phyloP scores from a whole-genome alignment of 23 tunicate species.

The Diplosoma virens region DNA sequence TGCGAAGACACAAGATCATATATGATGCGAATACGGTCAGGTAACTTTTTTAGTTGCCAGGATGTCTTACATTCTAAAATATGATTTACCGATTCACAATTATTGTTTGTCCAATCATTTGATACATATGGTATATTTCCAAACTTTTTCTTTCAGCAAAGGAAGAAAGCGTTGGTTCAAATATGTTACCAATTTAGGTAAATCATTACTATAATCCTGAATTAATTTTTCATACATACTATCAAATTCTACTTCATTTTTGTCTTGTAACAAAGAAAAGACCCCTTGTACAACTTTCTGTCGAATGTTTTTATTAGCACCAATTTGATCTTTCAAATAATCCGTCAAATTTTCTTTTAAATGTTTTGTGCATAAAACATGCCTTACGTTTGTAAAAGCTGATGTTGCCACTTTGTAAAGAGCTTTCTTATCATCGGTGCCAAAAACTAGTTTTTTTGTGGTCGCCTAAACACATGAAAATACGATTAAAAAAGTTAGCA shows the following conservation, averaged over 20 bases:
- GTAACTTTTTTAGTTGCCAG: slow-evolving; percentile 7
- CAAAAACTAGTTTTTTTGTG: background rate
- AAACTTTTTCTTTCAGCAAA: background rate
- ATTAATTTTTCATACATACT: background rate
- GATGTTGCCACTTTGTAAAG: background rate
- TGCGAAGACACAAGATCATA: background rate
- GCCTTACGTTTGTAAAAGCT: background rate
- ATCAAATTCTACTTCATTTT: background rate
- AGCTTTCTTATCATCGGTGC: background rate
- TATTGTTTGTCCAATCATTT: background rate
- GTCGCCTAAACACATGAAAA: background rate
- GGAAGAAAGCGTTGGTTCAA: background rate
- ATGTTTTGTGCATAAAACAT: background rate
- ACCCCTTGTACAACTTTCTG: background rate
- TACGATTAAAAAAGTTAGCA: background rate
- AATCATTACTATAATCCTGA: background rate
- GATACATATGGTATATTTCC: background rate
- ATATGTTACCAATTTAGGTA: background rate
- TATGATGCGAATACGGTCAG: background rate
- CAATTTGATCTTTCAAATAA: background rate
- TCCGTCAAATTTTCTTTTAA: background rate
- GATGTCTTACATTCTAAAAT: background rate
- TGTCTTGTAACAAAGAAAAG: background rate
- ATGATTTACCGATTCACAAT: slow-evolving; percentile 1
- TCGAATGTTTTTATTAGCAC: background rate